A percentile compares a stretch with the other conserved stretches of the same genome.
Conservation (phyloP, 2,113 vertebrate genomes). For the Lipophrys pholis region DNA sequence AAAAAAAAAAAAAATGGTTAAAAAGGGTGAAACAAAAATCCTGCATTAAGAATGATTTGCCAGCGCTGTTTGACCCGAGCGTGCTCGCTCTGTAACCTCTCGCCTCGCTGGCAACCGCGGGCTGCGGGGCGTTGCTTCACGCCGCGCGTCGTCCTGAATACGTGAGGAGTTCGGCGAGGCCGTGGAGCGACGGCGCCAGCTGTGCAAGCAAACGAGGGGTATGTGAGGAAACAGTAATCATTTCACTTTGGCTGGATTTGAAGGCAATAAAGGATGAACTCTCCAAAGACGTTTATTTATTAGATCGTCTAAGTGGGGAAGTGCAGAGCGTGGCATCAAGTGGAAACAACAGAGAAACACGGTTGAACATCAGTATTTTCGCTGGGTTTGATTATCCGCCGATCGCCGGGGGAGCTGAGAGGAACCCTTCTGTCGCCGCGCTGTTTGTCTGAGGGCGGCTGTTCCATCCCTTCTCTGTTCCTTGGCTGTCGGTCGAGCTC, state of each 20-base stretch:
- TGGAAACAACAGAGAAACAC: not conserved
- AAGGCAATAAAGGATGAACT: not conserved
- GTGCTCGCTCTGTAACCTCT: constrained; percentile 20
- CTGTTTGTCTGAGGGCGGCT: constrained; percentile 7
- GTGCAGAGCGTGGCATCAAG: not conserved
- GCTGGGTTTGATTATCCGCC: not conserved
- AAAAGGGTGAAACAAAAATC: constrained; percentile 1
- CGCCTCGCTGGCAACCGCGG: constrained; percentile 15
- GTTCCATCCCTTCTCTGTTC: constrained; percentile 25
- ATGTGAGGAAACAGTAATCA: not conserved
- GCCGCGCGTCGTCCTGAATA: not conserved
- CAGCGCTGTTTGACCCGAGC: constrained; percentile 8
- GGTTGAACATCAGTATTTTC: constrained; percentile 2
- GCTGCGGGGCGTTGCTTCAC: constrained; percentile 53
- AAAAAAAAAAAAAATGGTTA: not conserved
- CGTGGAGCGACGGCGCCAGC: not conserved
- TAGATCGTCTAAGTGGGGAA: not conserved
- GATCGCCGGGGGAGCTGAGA: not conserved
- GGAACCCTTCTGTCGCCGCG: not conserved
- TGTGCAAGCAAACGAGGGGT: not conserved
- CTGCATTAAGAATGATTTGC: constrained; percentile 1
- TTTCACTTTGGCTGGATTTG: constrained; percentile 9
- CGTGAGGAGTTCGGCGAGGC: not conserved
- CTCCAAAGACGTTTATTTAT: not conserved
- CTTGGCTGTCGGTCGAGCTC: constrained; percentile 44